Conservation (phyloP, 2,113 vertebrate genomes). For the Deroptyus accipitrinus region DNA sequence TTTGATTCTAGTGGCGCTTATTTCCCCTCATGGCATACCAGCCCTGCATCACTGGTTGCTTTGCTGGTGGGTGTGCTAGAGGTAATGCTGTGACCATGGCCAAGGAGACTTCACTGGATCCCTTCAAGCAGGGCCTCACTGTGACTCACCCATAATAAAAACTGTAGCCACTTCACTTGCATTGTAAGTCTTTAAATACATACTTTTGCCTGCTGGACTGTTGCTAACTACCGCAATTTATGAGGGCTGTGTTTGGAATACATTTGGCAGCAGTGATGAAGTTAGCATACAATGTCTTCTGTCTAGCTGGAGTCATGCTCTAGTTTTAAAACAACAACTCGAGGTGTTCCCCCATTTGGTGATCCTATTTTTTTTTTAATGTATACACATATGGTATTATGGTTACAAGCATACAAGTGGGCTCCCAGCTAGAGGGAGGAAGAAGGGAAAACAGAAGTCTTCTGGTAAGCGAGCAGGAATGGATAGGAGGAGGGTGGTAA, state of each 20-base stretch:
- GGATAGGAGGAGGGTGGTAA: background rate
- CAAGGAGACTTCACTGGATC: background rate
- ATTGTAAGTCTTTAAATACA: background rate
- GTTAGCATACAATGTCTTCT: background rate
- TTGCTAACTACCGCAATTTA: conserved; percentile 19
- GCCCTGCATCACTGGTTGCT: background rate
- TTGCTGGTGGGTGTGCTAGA: background rate
- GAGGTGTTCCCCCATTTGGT: background rate
- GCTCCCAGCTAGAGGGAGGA: background rate
- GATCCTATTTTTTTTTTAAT: background rate
- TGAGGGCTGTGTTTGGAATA: background rate
- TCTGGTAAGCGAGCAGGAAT: background rate
- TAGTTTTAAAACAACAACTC: background rate
- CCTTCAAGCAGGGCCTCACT: background rate
- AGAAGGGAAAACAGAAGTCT: background rate
- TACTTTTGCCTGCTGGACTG: background rate
- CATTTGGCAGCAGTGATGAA: background rate
- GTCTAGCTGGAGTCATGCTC: background rate
- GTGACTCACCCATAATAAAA: background rate
- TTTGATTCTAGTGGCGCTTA: background rate
- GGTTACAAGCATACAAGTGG: background rate
- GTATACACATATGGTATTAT: fast-evolving
- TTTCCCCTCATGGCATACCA: background rate
- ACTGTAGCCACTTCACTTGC: background rate
- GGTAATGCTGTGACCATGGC: background rate